A percentile compares a stretch with the other conserved stretches of the same genome.
These are phyloP conservation scores for Zaprionus davidi DNA, from an alignment of 1,140 invertebrate genomes.

Conservation along the genomic window DNA sequence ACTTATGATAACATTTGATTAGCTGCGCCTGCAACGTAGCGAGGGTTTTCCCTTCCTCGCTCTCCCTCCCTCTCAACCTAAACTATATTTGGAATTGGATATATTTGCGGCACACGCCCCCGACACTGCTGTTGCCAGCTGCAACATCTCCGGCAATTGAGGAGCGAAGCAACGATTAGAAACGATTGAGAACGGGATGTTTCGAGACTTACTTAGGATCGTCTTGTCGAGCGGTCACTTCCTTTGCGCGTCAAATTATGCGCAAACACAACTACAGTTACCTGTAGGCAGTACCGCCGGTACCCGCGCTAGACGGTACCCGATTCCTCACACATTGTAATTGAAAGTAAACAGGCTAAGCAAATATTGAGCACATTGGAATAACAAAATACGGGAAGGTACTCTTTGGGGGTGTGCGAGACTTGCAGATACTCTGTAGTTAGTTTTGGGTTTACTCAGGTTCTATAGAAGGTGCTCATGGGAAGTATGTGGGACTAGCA, in stretches of 20 bases:
- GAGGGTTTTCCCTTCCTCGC: neutral
- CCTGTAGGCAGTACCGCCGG: neutral
- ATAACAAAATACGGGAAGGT: conserved; percentile 8
- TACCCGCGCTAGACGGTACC: neutral
- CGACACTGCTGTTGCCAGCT: conserved; percentile 31
- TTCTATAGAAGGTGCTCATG: neutral
- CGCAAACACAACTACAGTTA: conserved; percentile 47
- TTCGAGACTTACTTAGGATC: conserved; percentile 15
- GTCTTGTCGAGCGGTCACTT: conserved; percentile 50
- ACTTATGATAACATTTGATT: conserved; percentile 58
- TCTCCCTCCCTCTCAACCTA: neutral
- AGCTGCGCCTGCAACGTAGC: conserved; percentile 21
- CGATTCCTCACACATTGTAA: conserved; percentile 49
- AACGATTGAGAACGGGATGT: neutral
- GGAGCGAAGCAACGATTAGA: neutral
- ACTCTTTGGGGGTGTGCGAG: neutral
- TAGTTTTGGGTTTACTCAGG: neutral
- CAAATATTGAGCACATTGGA: conserved; percentile 49
- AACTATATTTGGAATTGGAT: conserved; percentile 61
- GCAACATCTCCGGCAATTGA: conserved; percentile 2
- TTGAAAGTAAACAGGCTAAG: conserved; percentile 74
- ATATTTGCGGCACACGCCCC: conserved; percentile 64
- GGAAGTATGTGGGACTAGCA: too few species aligned
- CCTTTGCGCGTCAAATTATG: conserved; percentile 54
- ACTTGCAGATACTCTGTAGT: neutral